Evolutionary conservation across 2,113 vertebrate species (phyloP).

Genomic region (Isurus oxyrinchus): DNA sequence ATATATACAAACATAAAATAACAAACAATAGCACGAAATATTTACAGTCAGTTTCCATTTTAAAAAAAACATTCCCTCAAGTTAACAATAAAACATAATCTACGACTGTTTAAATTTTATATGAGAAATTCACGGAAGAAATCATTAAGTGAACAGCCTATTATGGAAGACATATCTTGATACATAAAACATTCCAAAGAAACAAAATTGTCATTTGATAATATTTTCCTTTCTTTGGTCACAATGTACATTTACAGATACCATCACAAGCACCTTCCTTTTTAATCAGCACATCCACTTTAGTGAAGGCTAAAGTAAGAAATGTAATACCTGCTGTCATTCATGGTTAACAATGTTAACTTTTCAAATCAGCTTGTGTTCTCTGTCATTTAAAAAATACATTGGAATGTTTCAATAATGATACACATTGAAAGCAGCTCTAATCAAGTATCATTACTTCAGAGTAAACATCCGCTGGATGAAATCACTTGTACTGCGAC

Average conservation of each 20-base stretch:
- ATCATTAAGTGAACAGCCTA: background rate
- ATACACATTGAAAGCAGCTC: background rate
- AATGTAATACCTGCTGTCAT: background rate
- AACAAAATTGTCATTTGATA: background rate
- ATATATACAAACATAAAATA: background rate
- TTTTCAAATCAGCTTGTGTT: background rate
- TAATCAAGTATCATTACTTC: background rate
- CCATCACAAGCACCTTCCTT: background rate
- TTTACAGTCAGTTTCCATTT: background rate
- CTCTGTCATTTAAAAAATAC: constrained; percentile 6
- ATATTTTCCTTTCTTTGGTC: constrained; percentile 28
- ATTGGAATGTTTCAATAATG: background rate
- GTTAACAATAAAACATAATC: background rate
- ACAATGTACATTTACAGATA: background rate
- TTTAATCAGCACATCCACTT: background rate
- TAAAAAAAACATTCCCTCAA: background rate
- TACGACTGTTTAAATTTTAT: background rate
- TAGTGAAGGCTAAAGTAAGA: background rate
- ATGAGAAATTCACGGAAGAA: background rate
- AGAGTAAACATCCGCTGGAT: background rate
- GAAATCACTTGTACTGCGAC: background rate
- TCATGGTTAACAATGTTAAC: background rate
- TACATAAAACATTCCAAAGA: background rate
- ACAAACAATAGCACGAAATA: background rate
- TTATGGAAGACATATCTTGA: background rate